These are phyloP conservation scores for Formica aserva DNA, from an alignment of 2,888 invertebrate species.

Conservation along the genomic window DNA sequence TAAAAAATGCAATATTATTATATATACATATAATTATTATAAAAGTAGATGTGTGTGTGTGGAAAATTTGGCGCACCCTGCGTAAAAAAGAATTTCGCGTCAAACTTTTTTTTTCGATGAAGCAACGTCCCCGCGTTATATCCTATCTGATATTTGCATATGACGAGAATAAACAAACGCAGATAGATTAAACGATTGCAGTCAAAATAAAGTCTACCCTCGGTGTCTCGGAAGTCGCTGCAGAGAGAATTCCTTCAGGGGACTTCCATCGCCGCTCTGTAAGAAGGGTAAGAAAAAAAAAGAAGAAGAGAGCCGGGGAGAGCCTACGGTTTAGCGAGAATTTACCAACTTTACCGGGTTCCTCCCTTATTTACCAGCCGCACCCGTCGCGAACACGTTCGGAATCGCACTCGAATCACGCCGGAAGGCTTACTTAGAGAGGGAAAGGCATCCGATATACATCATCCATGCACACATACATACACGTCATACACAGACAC, in stretches of 20 bases:
- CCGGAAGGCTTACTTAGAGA: constrained; percentile 46
- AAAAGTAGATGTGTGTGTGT: neutral
- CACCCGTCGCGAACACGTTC: constrained; percentile 43
- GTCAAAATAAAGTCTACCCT: constrained; percentile 31
- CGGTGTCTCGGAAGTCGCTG: neutral
- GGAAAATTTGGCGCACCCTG: neutral
- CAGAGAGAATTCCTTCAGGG: constrained; percentile 22
- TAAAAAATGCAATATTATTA: neutral
- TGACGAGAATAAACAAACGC: constrained; percentile 20
- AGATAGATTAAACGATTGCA: constrained; percentile 38
- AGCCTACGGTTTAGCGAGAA: constrained; percentile 41
- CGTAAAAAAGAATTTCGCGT: neutral
- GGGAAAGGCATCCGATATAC: neutral
- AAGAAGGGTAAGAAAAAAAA: neutral
- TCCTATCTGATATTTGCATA: constrained; percentile 18
- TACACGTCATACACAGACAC: neutral
- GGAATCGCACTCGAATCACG: constrained; percentile 47
- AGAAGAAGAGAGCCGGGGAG: no score
- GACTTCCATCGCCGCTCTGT: neutral
- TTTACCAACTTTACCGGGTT: constrained; percentile 34
- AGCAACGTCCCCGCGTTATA: neutral
- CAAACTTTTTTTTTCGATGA: constrained; percentile 1
- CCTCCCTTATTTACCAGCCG: constrained; percentile 47
- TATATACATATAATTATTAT: neutral
- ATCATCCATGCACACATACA: neutral